Evolutionary conservation across 2,797 vertebrate genomes (phyloP).

Genomic region (Argyrosomus regius): DNA sequence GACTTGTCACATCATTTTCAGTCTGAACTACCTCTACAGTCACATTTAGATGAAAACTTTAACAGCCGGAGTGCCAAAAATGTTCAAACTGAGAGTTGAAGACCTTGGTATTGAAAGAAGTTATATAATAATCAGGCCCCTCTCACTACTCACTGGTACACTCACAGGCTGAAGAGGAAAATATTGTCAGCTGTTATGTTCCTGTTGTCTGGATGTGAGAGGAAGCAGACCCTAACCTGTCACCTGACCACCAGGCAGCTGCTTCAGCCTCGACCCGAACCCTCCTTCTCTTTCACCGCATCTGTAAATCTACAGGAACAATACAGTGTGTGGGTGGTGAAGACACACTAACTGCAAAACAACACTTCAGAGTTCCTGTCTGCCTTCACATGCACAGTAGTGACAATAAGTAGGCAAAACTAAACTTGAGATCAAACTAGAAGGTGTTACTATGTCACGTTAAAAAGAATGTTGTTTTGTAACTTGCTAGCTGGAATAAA

Average conservation of each 20-base stretch:
- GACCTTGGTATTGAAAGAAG: constrained; percentile 48
- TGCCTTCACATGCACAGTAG: constrained; percentile 14
- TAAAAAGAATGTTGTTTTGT: not conserved
- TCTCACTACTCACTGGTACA: constrained; percentile 23
- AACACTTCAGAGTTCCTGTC: not conserved
- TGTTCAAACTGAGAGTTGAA: not conserved
- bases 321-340: constrained; percentile 33
- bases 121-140: constrained; percentile 1
- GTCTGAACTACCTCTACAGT: not conserved
- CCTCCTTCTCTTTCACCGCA: constrained; percentile 22
- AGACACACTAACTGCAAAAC: constrained; percentile 22
- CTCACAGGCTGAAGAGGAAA: constrained; percentile 71
- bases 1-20: not conserved
- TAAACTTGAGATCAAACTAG: constrained; percentile 8
- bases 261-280: constrained; percentile 65
- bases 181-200: constrained; percentile 64
- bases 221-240: constrained; percentile 87
- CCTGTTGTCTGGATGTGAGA: constrained; percentile 82
- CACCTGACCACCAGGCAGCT: constrained; percentile 78
- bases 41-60: constrained; percentile 14
- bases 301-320: constrained; percentile 21
- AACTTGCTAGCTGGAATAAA: too few species aligned
- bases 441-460: not conserved
- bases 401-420: constrained; percentile 15
- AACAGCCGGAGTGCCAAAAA: not conserved